Conservation (phyloP, 2,113 vertebrate genomes). For the Cnemophilus loriae region DNA sequence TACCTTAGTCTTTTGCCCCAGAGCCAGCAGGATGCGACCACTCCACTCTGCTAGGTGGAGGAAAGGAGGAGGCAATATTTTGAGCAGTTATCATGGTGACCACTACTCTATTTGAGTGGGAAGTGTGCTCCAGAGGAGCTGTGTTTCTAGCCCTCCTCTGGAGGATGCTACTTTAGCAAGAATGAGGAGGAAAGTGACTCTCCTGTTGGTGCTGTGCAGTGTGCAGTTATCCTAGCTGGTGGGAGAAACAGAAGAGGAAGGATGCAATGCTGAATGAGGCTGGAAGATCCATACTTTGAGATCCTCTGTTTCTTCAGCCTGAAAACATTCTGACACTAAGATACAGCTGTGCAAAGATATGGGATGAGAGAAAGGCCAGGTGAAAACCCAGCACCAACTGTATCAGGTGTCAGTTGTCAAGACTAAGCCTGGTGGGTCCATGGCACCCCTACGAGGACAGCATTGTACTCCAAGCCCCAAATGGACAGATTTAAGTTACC, state of each 20-base stretch:
- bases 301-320: constrained; percentile 29
- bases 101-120: constrained; percentile 47
- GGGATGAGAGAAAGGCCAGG: background rate
- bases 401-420: background rate
- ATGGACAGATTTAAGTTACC: background rate
- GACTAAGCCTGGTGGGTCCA: background rate
- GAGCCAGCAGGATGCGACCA: constrained; percentile 43
- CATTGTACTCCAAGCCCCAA: background rate
- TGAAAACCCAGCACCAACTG: constrained; percentile 20
- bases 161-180: constrained; percentile 41
- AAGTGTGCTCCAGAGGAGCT: constrained; percentile 48
- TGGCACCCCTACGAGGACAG: background rate
- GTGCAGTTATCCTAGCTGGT: constrained; percentile 37
- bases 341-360: background rate
- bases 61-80: constrained; percentile 58
- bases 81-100: constrained; percentile 47
- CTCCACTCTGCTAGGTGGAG: constrained; percentile 58
- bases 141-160: constrained; percentile 41
- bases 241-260: constrained; percentile 53
- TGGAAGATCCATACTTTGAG: constrained; percentile 15
- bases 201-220: constrained; percentile 45
- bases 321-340: constrained; percentile 1
- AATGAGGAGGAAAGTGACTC: constrained; percentile 38
- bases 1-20: constrained; percentile 55
- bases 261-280: constrained; percentile 15